Evolutionary conservation across 1,140 invertebrate genomes (phyloP).

Genomic region (Eueides isabella): DNA sequence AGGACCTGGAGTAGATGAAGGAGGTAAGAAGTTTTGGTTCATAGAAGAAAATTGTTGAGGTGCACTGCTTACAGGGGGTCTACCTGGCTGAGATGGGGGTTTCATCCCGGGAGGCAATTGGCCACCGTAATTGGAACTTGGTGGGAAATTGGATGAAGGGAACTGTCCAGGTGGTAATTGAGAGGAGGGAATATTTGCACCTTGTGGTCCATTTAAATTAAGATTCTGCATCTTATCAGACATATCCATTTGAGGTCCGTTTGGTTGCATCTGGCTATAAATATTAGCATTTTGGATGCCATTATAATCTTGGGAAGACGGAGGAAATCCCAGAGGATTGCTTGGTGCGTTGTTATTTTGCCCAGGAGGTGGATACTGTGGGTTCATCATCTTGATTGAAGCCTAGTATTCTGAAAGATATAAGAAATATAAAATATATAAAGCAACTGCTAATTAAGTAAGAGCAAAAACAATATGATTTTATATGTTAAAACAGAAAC

Average conservation of each 20-base stretch:
- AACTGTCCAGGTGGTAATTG: slow-evolving; percentile 71
- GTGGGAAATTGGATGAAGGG: slow-evolving; percentile 60
- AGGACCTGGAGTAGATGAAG: slow-evolving; percentile 50
- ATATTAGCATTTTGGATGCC: slow-evolving; percentile 72
- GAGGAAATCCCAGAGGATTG: slow-evolving; percentile 63
- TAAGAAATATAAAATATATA: not conserved
- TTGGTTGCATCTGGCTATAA: slow-evolving; percentile 62
- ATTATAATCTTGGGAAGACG: slow-evolving; percentile 67
- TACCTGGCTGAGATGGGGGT: slow-evolving; percentile 53
- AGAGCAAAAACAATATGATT: not conserved
- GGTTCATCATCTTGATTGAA: slow-evolving; percentile 74
- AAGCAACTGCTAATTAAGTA: not conserved
- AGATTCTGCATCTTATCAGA: slow-evolving; percentile 77
- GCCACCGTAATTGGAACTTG: slow-evolving; percentile 54
- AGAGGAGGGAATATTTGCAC: slow-evolving; percentile 55
- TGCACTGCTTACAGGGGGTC: slow-evolving; percentile 52
- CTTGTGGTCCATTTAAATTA: slow-evolving; percentile 68
- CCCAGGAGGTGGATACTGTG: slow-evolving; percentile 73
- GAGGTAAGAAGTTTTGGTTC: slow-evolving; percentile 55
- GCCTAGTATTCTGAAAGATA: slow-evolving; percentile 56
- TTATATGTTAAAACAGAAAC: no score
- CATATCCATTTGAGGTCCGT: slow-evolving; percentile 63
- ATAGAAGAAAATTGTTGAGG: slow-evolving; percentile 52
- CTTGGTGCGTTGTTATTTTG: slow-evolving; percentile 75
- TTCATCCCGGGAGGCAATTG: slow-evolving; percentile 58